These are phyloP conservation scores for Alethe diademata DNA, from an alignment of 2,113 vertebrate species.

Conservation along the genomic window DNA sequence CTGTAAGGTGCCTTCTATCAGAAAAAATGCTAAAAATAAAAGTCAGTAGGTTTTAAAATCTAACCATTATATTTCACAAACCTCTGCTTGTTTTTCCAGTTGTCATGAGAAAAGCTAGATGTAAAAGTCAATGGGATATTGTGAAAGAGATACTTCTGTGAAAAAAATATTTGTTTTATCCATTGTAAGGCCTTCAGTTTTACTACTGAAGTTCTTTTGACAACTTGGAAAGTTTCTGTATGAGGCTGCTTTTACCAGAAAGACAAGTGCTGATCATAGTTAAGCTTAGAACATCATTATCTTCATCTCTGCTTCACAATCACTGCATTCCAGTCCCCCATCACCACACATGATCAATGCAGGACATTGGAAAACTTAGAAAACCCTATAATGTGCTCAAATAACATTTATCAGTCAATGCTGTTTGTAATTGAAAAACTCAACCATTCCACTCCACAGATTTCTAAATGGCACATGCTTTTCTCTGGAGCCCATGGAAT, in stretches of 20 bases:
- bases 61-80: background rate
- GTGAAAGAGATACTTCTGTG: background rate
- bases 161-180: background rate
- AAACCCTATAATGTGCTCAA: background rate
- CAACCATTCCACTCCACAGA: background rate
- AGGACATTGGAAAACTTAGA: background rate
- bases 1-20: background rate
- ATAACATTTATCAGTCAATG: background rate
- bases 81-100: background rate
- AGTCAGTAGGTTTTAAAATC: background rate
- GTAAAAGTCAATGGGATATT: background rate
- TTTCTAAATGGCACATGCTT: background rate
- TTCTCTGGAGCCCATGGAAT: background rate
- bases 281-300: background rate
- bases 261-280: background rate
- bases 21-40: background rate
- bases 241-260: background rate
- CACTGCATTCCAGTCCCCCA: background rate
- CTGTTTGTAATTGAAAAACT: background rate
- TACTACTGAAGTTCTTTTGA: background rate
- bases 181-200: background rate
- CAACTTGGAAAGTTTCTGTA: background rate
- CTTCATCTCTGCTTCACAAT: background rate
- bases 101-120: background rate
- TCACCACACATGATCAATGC: background rate